Evolutionary conservation across 2,113 vertebrate species (phyloP).

Genomic region (Nothocercus julius): DNA sequence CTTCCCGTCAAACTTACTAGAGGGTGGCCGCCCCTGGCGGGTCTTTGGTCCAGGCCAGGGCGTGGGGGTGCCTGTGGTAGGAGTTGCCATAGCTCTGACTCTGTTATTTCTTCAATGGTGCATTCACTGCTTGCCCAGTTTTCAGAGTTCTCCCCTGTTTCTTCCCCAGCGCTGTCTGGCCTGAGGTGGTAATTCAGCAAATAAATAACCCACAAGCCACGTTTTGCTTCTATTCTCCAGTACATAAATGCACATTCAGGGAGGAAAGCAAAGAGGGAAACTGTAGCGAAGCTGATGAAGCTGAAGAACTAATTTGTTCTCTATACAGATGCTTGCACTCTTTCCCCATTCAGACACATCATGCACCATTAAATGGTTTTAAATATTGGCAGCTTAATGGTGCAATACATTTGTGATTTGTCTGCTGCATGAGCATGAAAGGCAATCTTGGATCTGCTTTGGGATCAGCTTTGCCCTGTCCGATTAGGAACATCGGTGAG

Average conservation of each 20-base stretch:
- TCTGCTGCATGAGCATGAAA: background rate
- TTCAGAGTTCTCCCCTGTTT: background rate
- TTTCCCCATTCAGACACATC: background rate
- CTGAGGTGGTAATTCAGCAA: background rate
- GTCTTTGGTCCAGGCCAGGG: background rate
- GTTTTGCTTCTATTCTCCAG: background rate
- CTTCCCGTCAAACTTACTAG: background rate
- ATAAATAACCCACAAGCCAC: background rate
- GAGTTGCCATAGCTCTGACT: background rate
- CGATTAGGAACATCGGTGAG: background rate
- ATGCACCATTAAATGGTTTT: background rate
- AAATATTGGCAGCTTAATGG: background rate
- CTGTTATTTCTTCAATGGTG: background rate
- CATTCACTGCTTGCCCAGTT: background rate
- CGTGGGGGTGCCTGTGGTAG: background rate
- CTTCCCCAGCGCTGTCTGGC: background rate
- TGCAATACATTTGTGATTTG: background rate
- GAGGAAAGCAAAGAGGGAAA: background rate
- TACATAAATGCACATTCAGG: background rate
- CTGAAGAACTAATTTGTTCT: background rate
- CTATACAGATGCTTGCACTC: background rate
- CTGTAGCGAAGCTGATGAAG: background rate
- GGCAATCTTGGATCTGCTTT: background rate
- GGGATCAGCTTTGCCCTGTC: background rate
- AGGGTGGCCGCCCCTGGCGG: accelerated